Base-by-base conservation (phyloP, 2,888 invertebrate genomes). In the Drosophila affinis region DNA sequence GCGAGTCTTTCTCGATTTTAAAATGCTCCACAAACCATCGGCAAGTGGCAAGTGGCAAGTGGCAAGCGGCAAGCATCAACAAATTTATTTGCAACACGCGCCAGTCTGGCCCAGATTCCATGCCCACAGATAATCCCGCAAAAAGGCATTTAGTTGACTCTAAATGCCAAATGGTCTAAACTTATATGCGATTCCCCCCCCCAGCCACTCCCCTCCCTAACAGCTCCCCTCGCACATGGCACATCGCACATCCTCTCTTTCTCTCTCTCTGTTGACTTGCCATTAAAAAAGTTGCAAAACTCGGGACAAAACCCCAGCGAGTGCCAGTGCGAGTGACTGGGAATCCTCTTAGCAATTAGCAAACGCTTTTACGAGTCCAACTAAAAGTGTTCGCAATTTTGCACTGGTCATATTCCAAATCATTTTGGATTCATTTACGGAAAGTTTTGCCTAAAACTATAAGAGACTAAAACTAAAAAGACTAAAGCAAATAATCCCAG, bases 1-100 rank as follows among this genome's bases (percentile, higher is more conserved):
- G 63, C 62, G 39, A 21, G 58, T 59, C 62, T 68, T 74, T 75
- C 77, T 83, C 78, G 65, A 87, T 78, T 81, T 87, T 81, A 76
- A 78, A 81, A 81, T 84, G 70, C 70, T 71, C 63, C 71, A 78
- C 81, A 74, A 87, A 76, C 84, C 84, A 87, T 78, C 81, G 81
- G 78, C 76, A 77, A 80, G 58, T 72, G 83, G 21, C 21, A 21
- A 21, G 21, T 21, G 21, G 21, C 84, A 87, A 87, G 81, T 78
- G 79, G 78, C 76, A 77, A 80, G 58, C 63, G 59, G 54, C 74
- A 63, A 67, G 63, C 76, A 67, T 49, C 79, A 75, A 73, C 60
- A 81, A 83, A 74, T 84, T 87, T 76, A 82, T 82, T 78, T 72
- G 69, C 68, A 62, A 78, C 81, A 84, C 87, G 87, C 87, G 87